Conservation (phyloP, 2,113 vertebrate species). For the Chionodraco myersi region DNA sequence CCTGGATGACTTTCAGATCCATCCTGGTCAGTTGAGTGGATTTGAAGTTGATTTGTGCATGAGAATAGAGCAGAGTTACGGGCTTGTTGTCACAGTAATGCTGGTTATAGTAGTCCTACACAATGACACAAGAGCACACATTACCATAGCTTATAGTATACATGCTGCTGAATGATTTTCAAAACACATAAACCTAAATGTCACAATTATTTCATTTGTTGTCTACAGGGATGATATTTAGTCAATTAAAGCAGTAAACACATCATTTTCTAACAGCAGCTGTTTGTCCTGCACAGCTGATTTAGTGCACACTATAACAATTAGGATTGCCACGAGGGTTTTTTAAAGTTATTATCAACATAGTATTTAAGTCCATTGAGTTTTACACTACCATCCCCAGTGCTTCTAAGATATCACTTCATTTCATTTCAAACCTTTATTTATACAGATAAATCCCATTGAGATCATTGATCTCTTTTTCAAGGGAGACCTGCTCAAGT, state of each 20-base stretch:
- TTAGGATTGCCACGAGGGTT: slow-evolving; percentile 2
- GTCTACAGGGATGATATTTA: slow-evolving; percentile 4
- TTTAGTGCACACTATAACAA: not conserved
- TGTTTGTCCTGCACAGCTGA: slow-evolving; percentile 18
- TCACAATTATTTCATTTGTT: slow-evolving; percentile 1
- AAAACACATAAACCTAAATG: slow-evolving; percentile 36
- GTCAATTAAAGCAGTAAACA: slow-evolving; percentile 44
- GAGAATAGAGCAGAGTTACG: not conserved
- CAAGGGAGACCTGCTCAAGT: no score
- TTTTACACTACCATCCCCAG: slow-evolving; percentile 7
- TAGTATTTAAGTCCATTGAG: not conserved
- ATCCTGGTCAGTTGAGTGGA: slow-evolving; percentile 76
- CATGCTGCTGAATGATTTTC: slow-evolving; percentile 1
- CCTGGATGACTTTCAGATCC: slow-evolving; percentile 90
- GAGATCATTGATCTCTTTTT: no score
- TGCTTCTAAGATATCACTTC: not conserved
- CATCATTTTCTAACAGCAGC: slow-evolving; percentile 22
- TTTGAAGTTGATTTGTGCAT: slow-evolving; percentile 5
- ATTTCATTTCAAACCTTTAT: no score
- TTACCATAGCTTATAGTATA: not conserved
- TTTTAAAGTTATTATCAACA: slow-evolving; percentile 31
- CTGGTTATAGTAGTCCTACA: not conserved
- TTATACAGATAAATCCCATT: no score
- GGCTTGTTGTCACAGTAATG: not conserved
- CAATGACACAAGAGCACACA: not conserved